Evolutionary conservation across 30 jellyfish, hydroid and myxozoan genomes (phyloP), one percentile per base, ranked within the genome.

Genomic region (Morbakka virulenta): DNA sequence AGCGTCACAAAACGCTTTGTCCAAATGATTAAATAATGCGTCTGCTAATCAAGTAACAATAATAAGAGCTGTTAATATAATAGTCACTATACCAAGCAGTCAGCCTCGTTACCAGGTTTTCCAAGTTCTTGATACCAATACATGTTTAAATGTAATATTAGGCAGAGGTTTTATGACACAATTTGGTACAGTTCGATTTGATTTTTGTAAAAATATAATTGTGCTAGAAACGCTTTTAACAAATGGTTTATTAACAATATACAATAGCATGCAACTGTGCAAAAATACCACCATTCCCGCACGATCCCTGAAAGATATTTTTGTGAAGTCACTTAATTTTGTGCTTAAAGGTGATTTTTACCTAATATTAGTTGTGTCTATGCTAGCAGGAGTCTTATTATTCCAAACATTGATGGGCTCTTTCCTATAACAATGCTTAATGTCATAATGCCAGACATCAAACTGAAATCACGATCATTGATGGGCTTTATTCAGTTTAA

Each of bases 341-440:
- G n/a, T 61, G 2, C 62, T 77, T 0, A 3, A 2, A 35, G 81
- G 82, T 35, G 82, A 53, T 49, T 2, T 49, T 61, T 31, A 50
- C 29, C 28, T 73, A 67, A 20, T 22, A 34, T n/a, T 4, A 28
- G 31, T 1, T 67, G 87, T 26, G 50, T 53, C 9, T 75, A 75
- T 75, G 87, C 63, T 35, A 52, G 34, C 32, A 30, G 77, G 35
- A 27, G 53, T 29, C 20, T 65, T 0, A 24, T 75, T 13, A 75
- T 75, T 11, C 87, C 87, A 28, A 61, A 75, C 26, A 57, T 75
- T 31, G 87, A 61, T 75, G 87, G 66, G n/a, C 47, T 75, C 13
- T 75, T 75, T 35, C 87, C 64, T 4, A 35, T 52, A 52, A 52
- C 79, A 26, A 48, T 57, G 26, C 63, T 75, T 0, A 75, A 52